These are phyloP conservation scores for Empidonax traillii DNA, from an alignment of 2,113 vertebrate species.

Conservation along the genomic window DNA sequence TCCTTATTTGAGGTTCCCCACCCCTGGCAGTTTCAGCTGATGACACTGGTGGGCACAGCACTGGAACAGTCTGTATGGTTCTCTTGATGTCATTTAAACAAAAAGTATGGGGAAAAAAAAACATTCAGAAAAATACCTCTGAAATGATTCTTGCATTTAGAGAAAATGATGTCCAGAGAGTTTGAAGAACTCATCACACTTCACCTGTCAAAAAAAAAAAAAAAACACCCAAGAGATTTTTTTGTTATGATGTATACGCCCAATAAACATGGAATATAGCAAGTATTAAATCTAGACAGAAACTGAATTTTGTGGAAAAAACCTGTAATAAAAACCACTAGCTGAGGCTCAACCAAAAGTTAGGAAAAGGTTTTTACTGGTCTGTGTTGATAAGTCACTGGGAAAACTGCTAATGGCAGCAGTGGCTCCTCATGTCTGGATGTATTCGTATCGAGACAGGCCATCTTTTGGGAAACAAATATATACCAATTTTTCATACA, in stretches of 20 bases:
- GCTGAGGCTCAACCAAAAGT: neutral
- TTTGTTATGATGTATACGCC: neutral
- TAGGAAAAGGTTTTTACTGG: neutral
- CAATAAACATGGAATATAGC: neutral
- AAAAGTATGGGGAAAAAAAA: neutral
- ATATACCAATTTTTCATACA: neutral
- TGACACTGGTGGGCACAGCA: neutral
- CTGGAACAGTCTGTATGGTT: neutral
- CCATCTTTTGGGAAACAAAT: neutral
- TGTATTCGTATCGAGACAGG: neutral
- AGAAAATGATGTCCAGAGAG: neutral
- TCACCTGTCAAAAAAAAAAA: neutral
- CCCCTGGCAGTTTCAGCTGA: neutral
- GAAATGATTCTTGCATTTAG: neutral
- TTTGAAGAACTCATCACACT: neutral
- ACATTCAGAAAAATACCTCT: neutral
- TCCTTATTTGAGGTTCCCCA: neutral
- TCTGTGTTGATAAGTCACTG: neutral
- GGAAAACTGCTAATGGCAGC: neutral
- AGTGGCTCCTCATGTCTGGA: neutral
- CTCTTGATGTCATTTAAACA: neutral
- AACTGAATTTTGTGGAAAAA: neutral
- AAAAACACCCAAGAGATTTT: neutral
- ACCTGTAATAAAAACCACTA: neutral
- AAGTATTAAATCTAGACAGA: neutral